phyloP scores from a whole-genome alignment of 2,888 invertebrate genomes.

The Diploptera punctata region DNA sequence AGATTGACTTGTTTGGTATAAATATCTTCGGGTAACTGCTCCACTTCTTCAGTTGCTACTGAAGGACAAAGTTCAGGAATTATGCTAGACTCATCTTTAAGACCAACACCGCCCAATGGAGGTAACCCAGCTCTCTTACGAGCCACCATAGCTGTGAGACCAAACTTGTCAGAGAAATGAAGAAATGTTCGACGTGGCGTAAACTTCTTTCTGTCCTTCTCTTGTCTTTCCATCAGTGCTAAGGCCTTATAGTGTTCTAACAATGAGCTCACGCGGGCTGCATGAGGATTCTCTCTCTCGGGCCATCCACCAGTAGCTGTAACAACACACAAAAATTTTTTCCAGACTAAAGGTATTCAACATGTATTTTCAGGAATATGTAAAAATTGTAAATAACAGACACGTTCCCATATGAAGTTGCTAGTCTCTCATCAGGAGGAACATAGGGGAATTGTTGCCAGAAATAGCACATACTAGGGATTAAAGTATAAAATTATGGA shows the following conservation, averaged over 20 bases:
- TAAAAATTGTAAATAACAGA: too few relatives aligned
- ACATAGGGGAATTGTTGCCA: too few relatives aligned
- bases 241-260: slow-evolving; percentile 87
- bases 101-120: slow-evolving; percentile 55
- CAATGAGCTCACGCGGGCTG: slow-evolving; percentile 74
- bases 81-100: slow-evolving; percentile 40
- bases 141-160: slow-evolving; percentile 84
- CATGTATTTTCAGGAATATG: too few relatives aligned
- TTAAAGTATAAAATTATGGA: too few relatives aligned
- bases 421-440: too few relatives aligned
- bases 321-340: too few relatives aligned
- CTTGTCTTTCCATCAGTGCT: slow-evolving; percentile 86
- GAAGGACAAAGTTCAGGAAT: slow-evolving; percentile 59
- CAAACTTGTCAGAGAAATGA: slow-evolving; percentile 83
- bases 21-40: slow-evolving; percentile 75
- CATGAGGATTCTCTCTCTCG: slow-evolving; percentile 80
- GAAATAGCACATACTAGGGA: too few relatives aligned
- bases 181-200: slow-evolving; percentile 74
- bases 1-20: slow-evolving; percentile 81
- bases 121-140: slow-evolving; percentile 77
- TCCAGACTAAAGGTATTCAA: too few relatives aligned
- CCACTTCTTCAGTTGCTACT: slow-evolving; percentile 73
- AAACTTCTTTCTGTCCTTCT: slow-evolving; percentile 80
- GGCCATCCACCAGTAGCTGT: slow-evolving; percentile 86
- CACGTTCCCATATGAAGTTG: too few relatives aligned